Evolutionary conservation across 2,888 invertebrate genomes (phyloP), one percentile per base, ranked within the genome.

Genomic region (Arctia plantaginis): DNA sequence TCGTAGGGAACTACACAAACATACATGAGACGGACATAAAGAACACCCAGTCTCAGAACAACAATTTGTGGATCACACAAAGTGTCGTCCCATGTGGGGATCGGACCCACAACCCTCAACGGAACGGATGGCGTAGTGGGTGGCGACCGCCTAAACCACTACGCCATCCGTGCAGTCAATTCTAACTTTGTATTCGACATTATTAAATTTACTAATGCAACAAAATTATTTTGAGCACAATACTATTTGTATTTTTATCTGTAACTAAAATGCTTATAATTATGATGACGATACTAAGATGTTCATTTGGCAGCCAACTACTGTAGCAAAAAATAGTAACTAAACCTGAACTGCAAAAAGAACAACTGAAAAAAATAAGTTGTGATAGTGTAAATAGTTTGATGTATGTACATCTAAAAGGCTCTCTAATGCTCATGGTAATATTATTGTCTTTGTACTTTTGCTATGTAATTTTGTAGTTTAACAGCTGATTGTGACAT

Each of bases 401-500:
- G 33, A 68, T 51, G 8, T 20, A 66, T 18, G 44, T 66, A 64
- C 62, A 27, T 73, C 66, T 39, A 30, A 70, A 78, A 30, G 30
- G 80, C 66, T 77, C 73, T 62, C n/a, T 13, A 71, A 78, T 30
- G 66, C 71, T 74, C 70, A 47, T 62, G 71, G 44, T 66, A 79
- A 76, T 69, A 76, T 72, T 77, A 73, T 74, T 80, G 74, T 82
- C 82, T 82, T 55, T 78, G 66, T 66, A 80, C 71, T 41, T n/a
- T 76, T 73, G 66, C 71, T 70, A 71, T 74, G 69, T 71, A 72
- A 76, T 77, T 79, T 41, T 80, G 72, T 76, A 78, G 73, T 74
- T 78, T 78, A 86, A 83, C 85, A 85, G 85, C 86, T 86, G 85
- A 85, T 85, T 77, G 72, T 86, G 84, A 80, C 84, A 86, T 77